Conservation (phyloP, 2,888 invertebrate genomes). For the Matsumyia berberina region DNA sequence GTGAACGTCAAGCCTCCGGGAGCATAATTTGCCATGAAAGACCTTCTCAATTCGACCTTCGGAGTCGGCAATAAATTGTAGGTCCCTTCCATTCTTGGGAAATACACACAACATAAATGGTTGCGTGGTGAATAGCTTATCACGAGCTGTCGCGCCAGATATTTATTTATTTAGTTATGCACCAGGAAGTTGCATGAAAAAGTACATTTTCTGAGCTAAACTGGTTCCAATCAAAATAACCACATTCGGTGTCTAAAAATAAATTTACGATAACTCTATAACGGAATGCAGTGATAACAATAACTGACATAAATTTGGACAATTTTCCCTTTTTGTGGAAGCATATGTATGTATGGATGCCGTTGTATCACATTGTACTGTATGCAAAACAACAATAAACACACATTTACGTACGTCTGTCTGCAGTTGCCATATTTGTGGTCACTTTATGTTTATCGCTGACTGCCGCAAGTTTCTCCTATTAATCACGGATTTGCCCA, state of each 20-base stretch:
- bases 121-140: no score
- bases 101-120: no score
- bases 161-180: no score
- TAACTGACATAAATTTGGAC: not conserved
- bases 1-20: no score
- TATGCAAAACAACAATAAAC: not conserved
- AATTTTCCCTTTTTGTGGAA: not conserved
- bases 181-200: not conserved
- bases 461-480: constrained; percentile 40
- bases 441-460: constrained; percentile 4
- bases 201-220: not conserved
- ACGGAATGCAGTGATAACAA: not conserved
- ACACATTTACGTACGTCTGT: not conserved
- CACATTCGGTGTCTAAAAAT: not conserved
- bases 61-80: no score
- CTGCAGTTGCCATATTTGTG: constrained; percentile 10
- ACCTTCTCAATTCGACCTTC: no score
- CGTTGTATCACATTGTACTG: not conserved
- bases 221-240: not conserved
- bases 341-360: no score
- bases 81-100: no score
- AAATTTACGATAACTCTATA: constrained; percentile 18
- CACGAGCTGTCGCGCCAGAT: no score
- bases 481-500: constrained; percentile 39
- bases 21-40: no score